Base-by-base conservation (phyloP, 1,140 invertebrate genomes). In the Zaprionus lachaisei region DNA sequence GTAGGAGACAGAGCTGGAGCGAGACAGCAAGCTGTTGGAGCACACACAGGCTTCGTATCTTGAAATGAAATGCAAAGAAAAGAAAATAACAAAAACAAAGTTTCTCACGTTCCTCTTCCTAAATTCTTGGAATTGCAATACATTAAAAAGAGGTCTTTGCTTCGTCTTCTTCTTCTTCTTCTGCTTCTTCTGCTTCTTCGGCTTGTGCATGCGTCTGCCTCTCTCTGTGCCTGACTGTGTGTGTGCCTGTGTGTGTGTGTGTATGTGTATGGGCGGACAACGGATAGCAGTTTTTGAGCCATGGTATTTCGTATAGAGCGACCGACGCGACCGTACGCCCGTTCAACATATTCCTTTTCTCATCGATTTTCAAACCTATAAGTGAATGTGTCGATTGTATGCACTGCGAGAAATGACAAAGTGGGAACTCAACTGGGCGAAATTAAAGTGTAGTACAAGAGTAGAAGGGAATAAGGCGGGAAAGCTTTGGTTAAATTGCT, bases 51-150 rank as follows among this genome's bases (percentile, higher is more conserved):
- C 79, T 85, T 90, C 85, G 86, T 91, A 90, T 91, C 82, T 91
- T 74, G 77, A 91, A 91, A 91, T 91, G 86, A 91, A 91, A 91
- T 85, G 86, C 86, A 91, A 91, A 91, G 86, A 91, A 91, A 91
- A 91, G 80, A 91, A 91, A 91, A 83, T 83, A 90, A 92, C 79
- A 92, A 92, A 92, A 92, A 92, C 91, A 91, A 92, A 92, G 91
- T 92, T 92, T 92, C 91, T 92, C 91, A 92, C 91, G 91, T 92
- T 92, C 91, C 84, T 92, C 87, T 92, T 92, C 91, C 91, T 90
- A 92, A 92, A 92, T 92, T 92, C 91, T 92, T 92, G 91, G 91
- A 92, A 92, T 92, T 92, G 91, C 91, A 92, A 92, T 92, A 92
- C 91, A 92, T 92, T 92, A 92, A 92, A 92, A 91, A 92, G 91